Evolutionary conservation across 2,797 vertebrate species (phyloP), one percentile per base, ranked within the genome.

Genomic region (Neosilurus hyrtlii): DNA sequence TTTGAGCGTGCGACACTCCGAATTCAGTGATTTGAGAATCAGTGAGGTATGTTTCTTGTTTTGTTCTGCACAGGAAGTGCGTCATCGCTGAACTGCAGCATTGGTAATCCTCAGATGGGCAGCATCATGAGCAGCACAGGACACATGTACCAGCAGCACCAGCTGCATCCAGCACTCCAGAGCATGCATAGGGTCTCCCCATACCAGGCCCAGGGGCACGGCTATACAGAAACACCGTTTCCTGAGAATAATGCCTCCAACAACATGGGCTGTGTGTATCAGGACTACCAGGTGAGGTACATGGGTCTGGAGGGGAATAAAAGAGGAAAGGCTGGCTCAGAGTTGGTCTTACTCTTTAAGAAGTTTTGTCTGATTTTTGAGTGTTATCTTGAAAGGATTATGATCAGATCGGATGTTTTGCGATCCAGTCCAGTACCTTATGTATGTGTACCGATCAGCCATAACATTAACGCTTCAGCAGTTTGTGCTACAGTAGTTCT

Each of bases 181-280:
- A 94, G 94, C 30, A 94, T 95, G 83, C 94, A 95, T 88, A 93
- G 93, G 83, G 91, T 95, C 85, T 95, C 95, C 43, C 91, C 71
- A 9, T 97, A 96, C 93, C 96, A 95, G 91, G 94, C 95, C 81
- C 96, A 96, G 86, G 75, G 85, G 14, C 94, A 94, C 87, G 88
- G 90, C 85, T 94, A 93, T 86, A 83, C 95, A 67, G 91, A 96
- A 63, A 90, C 94, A 85, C 88, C 95, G 79, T 96, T 95, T 86
- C 88, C 95, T 76, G 93, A 96, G 85, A 91, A 90, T 92, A 95
- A 86, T 89, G 89, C 92, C 49, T 82, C 90, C 1, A 94, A 95
- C 91, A 95, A 96, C 89, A 95, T 98, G 96, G 94, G 96, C 62
- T 98, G 96, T 93, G 94, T 97, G 86, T 99, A 98, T 93, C 97